Evolutionary conservation across 2,797 vertebrate genomes (phyloP).

Genomic region (Meriones psammophilus): DNA sequence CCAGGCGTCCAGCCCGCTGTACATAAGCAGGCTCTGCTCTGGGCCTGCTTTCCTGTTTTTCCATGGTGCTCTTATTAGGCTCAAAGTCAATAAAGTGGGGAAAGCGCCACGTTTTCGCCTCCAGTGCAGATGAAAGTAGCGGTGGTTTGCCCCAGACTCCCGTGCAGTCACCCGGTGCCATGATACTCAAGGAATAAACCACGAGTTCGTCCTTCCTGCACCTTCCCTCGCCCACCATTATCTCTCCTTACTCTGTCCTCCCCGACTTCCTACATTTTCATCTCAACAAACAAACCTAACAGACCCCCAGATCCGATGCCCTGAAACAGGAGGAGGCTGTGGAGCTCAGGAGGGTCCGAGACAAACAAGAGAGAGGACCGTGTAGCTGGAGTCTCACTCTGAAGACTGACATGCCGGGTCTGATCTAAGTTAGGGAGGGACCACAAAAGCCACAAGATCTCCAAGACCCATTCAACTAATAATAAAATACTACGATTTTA

Average conservation of each 20-base stretch:
- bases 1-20: not conserved
- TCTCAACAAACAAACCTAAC: not conserved
- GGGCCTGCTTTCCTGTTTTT: not conserved
- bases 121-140: not conserved
- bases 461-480: not conserved
- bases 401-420: not conserved
- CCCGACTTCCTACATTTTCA: not conserved
- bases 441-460: not conserved
- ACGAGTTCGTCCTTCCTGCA: not conserved
- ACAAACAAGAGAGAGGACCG: accelerated
- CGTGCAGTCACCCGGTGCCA: not conserved
- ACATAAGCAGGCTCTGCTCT: not conserved
- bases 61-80: too few relatives aligned
- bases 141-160: not conserved
- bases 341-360: too few relatives aligned
- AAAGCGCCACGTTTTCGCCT: not conserved
- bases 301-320: not conserved
- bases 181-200: not conserved
- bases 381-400: accelerated
- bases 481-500: not conserved
- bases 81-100: not conserved
- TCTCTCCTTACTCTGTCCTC: too few relatives aligned
- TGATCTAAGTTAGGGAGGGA: not conserved
- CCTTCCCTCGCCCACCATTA: not conserved
- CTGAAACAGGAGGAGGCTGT: not conserved